phyloP scores from a whole-genome alignment of 2,113 vertebrate genomes.

The Microcebus jonahi region DNA sequence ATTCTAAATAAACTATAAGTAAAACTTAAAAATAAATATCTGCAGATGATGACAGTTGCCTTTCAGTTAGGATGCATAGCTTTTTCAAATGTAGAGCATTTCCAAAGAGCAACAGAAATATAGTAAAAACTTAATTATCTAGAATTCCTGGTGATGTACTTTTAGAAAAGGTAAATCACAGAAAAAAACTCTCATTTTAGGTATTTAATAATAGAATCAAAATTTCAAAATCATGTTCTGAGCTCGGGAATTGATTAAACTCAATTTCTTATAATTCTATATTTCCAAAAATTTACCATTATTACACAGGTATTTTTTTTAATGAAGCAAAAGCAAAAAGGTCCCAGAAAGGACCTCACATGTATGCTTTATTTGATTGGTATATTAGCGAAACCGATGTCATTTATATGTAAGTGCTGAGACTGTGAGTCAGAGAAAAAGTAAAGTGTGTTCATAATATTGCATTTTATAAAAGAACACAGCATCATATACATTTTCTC shows the following conservation, averaged over 20 bases:
- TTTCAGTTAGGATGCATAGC: background rate
- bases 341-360: background rate
- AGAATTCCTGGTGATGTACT: background rate
- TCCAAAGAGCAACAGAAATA: slow-evolving; percentile 26
- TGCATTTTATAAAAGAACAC: background rate
- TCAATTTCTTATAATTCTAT: background rate
- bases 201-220: background rate
- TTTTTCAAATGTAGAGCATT: background rate
- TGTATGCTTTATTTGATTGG: background rate
- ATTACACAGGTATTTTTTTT: background rate
- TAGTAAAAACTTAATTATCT: background rate
- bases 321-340: slow-evolving; percentile 16
- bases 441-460: background rate
- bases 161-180: background rate
- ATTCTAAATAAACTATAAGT: slow-evolving; percentile 8
- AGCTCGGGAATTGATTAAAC: background rate
- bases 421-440: background rate
- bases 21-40: background rate
- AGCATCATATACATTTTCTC: background rate
- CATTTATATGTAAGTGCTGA: background rate
- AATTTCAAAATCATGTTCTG: slow-evolving; percentile 36
- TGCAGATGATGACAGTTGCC: background rate
- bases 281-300: background rate
- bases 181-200: background rate
- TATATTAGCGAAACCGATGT: background rate